phyloP scores from a whole-genome alignment of 2,888 invertebrate species.

The Oscheius onirici region DNA sequence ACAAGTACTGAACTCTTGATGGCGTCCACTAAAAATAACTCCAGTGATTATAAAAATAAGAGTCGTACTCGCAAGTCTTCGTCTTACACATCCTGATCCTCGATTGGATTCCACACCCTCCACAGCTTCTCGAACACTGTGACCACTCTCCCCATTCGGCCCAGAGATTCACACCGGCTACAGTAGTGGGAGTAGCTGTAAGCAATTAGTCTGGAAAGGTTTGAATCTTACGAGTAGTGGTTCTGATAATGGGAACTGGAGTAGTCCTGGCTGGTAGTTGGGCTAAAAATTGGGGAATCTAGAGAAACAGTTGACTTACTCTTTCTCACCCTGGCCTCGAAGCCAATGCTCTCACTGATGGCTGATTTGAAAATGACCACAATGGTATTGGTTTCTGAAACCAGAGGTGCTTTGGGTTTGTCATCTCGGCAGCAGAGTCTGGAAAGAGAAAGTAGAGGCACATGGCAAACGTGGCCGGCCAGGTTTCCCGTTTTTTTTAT shows the following conservation, averaged over 20 bases:
- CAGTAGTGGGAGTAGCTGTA: conserved; percentile 46
- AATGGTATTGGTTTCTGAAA: conserved; percentile 93
- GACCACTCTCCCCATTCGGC: conserved; percentile 68
- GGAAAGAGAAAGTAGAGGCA: background rate
- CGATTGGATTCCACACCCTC: conserved; percentile 66
- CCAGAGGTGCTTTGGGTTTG: conserved; percentile 85
- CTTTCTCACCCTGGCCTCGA: conserved; percentile 53
- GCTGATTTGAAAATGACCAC: conserved; percentile 78
- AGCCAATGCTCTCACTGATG: conserved; percentile 61
- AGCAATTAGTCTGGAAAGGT: background rate
- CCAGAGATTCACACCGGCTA: conserved; percentile 59
- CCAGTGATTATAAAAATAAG: no score
- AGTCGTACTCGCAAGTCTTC: conserved; percentile 58
- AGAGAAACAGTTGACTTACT: conserved; percentile 38
- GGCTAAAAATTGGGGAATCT: conserved; percentile 28
- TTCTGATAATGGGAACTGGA: conserved; percentile 45
- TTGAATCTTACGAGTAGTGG: conserved; percentile 42
- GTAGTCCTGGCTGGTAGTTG: conserved; percentile 49
- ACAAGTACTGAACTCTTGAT: conserved; percentile 67
- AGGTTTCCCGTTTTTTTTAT: no score
- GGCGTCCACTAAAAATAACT: conserved; percentile 59
- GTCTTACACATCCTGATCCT: conserved; percentile 58
- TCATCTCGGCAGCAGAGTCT: conserved; percentile 68
- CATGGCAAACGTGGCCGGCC: no score
- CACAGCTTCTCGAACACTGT: conserved; percentile 64